These are phyloP conservation scores for Cylas formicarius DNA, from an alignment of 1,140 invertebrate genomes.

Conservation along the genomic window DNA sequence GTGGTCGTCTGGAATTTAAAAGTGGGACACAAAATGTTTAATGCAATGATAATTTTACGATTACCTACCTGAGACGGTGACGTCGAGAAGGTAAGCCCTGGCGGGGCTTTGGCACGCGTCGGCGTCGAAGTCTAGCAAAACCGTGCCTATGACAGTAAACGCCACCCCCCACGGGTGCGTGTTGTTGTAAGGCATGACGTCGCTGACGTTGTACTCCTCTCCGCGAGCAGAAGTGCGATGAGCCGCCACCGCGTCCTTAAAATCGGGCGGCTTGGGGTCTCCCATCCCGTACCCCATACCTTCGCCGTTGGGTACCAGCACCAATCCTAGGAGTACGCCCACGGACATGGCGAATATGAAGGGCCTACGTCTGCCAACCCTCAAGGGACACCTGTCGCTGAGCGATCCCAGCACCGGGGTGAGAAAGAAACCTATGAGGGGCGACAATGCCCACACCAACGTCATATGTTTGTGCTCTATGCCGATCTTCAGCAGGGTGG, in stretches of 20 bases:
- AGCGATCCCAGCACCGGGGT: constrained; percentile 87
- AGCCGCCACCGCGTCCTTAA: constrained; percentile 39
- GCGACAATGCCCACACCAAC: constrained; percentile 89
- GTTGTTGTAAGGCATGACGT: constrained; percentile 24
- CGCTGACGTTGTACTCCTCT: neutral
- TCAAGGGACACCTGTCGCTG: constrained; percentile 78
- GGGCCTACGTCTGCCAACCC: constrained; percentile 76
- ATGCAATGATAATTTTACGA: neutral
- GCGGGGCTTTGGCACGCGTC: constrained; percentile 93
- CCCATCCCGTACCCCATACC: constrained; percentile 72
- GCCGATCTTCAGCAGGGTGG: constrained; percentile 87
- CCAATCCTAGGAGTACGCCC: constrained; percentile 78
- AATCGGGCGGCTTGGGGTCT: constrained; percentile 48
- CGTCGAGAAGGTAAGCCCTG: constrained; percentile 86
- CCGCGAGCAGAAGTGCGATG: constrained; percentile 11
- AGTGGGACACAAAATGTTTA: constrained; percentile 1
- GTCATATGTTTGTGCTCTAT: constrained; percentile 89
- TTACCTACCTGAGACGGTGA: constrained; percentile 71
- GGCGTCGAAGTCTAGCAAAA: constrained; percentile 90
- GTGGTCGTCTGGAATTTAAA: constrained; percentile 69
- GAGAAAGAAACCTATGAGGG: constrained; percentile 86
- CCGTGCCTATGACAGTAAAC: constrained; percentile 89
- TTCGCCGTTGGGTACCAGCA: constrained; percentile 88
- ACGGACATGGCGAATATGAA: constrained; percentile 86
- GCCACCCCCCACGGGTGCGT: constrained; percentile 81